Conservation (phyloP, 1,140 invertebrate species). For the Tyrophagus putrescentiae region DNA sequence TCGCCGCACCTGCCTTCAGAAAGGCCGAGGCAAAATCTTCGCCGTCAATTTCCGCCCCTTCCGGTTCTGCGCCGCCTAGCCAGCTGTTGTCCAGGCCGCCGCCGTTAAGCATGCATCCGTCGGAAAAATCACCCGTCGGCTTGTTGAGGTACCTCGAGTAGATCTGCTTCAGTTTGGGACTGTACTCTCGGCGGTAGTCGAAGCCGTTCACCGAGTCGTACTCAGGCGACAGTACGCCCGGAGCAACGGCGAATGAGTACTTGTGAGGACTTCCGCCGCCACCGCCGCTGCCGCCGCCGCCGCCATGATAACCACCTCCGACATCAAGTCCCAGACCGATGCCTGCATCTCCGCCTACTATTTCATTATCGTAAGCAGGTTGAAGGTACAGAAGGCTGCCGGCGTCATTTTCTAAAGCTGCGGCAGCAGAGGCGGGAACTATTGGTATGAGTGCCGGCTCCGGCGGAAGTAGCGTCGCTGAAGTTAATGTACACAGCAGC, state of each 20-base stretch:
- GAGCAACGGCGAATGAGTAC: conserved; percentile 10
- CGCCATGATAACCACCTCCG: too few species aligned
- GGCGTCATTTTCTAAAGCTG: not conserved
- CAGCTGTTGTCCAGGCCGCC: not conserved
- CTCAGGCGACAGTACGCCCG: not conserved
- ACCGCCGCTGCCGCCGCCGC: too few species aligned
- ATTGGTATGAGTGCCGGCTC: too few species aligned
- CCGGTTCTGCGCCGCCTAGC: not conserved
- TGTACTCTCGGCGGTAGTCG: conserved; percentile 9
- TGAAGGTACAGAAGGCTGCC: not conserved
- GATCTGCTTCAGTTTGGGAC: conserved; percentile 6
- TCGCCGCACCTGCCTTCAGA: not conserved
- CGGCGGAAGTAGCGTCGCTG: too few species aligned
- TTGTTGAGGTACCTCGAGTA: conserved; percentile 3
- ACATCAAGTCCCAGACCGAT: too few species aligned
- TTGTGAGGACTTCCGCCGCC: too few species aligned
- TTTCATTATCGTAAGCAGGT: not conserved
- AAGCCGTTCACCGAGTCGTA: not conserved
- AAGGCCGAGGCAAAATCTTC: conserved; percentile 4
- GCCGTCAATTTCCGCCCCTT: not conserved
- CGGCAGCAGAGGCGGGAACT: not conserved
- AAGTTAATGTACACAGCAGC: too few species aligned
- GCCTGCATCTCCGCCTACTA: not conserved
- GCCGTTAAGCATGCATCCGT: not conserved
- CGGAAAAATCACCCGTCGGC: not conserved